Percentiles rank a stretch among this genome's conserved stretches.
Evolutionary conservation across 1,140 invertebrate species (phyloP).

Genomic region (Sipha flava): DNA sequence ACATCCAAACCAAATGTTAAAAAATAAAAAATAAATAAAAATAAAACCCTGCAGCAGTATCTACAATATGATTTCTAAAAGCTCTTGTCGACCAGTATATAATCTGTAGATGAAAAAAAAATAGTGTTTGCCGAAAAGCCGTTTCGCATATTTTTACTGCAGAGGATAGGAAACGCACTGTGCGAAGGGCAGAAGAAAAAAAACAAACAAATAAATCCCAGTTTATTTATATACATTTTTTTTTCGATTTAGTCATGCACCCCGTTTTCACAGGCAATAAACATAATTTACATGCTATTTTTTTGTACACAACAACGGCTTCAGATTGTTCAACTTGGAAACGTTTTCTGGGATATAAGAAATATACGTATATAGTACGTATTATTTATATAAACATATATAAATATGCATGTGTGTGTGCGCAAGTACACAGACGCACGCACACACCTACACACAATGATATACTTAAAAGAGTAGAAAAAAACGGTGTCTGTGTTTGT

Average conservation of each 20-base stretch:
- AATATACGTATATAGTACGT: no score
- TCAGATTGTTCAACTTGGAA: not conserved
- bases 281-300: slow-evolving; percentile 21
- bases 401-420: no score
- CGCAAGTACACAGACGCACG: no score
- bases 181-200: not conserved
- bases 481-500: not conserved
- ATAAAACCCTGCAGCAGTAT: not conserved
- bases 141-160: slow-evolving; percentile 6
- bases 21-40: not conserved
- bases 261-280: slow-evolving; percentile 6
- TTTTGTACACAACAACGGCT: slow-evolving; percentile 6
- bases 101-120: not conserved
- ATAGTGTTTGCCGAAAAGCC: not conserved
- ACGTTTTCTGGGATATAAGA: not conserved
- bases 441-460: no score
- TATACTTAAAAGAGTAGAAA: not conserved
- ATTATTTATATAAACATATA: no score
- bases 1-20: not conserved
- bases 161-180: not conserved
- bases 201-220: slow-evolving; percentile 1
- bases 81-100: not conserved
- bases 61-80: not conserved
- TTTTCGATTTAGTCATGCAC: slow-evolving; percentile 3
- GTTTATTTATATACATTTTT: not conserved